Evolutionary conservation across 2,797 vertebrate species (phyloP).

Genomic region (Sebastes kiyomatsui): DNA sequence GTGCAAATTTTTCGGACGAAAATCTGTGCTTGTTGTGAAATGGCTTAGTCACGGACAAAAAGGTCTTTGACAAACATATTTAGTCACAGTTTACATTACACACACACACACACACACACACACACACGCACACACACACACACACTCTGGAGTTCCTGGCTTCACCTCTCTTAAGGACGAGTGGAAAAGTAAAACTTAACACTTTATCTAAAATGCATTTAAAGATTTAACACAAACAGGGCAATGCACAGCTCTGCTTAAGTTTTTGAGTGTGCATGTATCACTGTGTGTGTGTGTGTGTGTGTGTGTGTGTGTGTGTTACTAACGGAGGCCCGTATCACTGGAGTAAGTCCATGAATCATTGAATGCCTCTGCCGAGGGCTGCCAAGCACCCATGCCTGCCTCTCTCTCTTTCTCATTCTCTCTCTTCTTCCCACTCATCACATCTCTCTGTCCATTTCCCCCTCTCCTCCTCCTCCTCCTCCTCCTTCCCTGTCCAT

Average conservation of each 20-base stretch:
- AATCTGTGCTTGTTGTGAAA: too few species aligned
- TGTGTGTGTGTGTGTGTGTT: neutral
- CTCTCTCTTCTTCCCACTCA: neutral
- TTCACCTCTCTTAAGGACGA: slow-evolving; percentile 5
- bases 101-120: slow-evolving; percentile 7
- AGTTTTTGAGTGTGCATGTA: neutral
- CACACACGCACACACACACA: neutral
- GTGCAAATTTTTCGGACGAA: too few species aligned
- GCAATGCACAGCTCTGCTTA: neutral
- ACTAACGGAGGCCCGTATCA: slow-evolving; percentile 20
- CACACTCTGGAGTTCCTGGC: neutral
- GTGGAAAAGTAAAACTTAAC: slow-evolving; percentile 2
- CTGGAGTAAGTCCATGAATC: slow-evolving; percentile 46
- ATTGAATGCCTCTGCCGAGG: slow-evolving; percentile 36
- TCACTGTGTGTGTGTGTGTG: neutral
- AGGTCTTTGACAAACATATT: neutral
- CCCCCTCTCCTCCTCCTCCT: neutral
- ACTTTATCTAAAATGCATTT: neutral
- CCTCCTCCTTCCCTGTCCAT: neutral
- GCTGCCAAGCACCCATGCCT: neutral
- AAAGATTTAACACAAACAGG: slow-evolving; percentile 14
- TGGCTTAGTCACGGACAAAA: too few species aligned
- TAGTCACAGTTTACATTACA: neutral
- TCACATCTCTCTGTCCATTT: neutral
- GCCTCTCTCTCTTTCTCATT: neutral